Evolutionary conservation across 2,797 vertebrate species (phyloP), one percentile per base, ranked within the genome.

Genomic region (Microcaecilia unicolor): DNA sequence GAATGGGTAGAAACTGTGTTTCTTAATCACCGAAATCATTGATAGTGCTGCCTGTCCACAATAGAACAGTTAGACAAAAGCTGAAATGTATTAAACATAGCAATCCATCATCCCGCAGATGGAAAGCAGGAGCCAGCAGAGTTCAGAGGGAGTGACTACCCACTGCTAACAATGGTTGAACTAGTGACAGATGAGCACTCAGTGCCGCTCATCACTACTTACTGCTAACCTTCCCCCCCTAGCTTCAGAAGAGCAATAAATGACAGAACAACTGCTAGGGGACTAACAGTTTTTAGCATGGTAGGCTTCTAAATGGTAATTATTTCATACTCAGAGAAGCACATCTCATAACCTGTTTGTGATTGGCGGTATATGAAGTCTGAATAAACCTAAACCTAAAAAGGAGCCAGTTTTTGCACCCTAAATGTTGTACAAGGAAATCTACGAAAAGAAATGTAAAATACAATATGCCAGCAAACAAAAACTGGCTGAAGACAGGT

Each of bases 71-170:
- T 41, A 51, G 76, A 86, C 83, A 85, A 86, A 85, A 86, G 77
- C 81, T 78, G 80, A 86, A 80, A 86, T 79, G 75, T 81, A 85
- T 84, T 80, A 81, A 86, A 84, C 76, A 77, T 58, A 78, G 81
- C 80, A 82, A 85, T 86, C 80, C 80, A 84, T 86, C 83, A 86
- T 78, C 59, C 71, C 37, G 58, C 81, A 84, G 81, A 83, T 82
- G 81, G 78, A 64, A 72, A 76, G 80, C 79, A 82, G 79, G 76
- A 84, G 74, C 81, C 80, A 67, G 55, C 44, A 41, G 70, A 74
- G 78, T 81, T 82, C 70, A 80, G 79, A 76, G 54, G 63, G 70
- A 77, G 58, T 55, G 61, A 70, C 78, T 83, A 46, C 80, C 75
- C 34, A 60, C 74, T 74, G 76, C 72, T 83, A 80, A 83, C 76